Evolutionary conservation across 92 coral and sea anemone genomes (phyloP).

Genomic region (Palythoa caribaeorum): DNA sequence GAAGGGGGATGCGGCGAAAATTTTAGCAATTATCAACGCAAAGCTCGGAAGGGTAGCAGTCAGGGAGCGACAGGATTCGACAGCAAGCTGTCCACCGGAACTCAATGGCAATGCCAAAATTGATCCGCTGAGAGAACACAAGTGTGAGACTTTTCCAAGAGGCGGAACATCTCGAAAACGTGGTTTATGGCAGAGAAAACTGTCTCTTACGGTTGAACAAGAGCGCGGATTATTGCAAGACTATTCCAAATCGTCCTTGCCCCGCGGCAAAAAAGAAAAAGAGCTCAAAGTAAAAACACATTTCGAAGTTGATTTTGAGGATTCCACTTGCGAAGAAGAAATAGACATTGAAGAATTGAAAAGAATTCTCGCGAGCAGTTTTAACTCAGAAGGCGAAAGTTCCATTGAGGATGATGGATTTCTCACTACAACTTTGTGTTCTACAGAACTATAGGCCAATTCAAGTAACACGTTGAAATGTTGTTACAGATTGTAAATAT

Average conservation of each 20-base stretch:
- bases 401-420: slow-evolving; percentile 40
- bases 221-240: slow-evolving; percentile 29
- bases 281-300: slow-evolving; percentile 37
- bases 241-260: slow-evolving; percentile 13
- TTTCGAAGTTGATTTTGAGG: slow-evolving; percentile 46
- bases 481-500: slow-evolving; percentile 29
- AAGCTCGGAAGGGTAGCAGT: slow-evolving; percentile 1
- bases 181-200: slow-evolving; percentile 15
- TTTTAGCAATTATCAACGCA: slow-evolving; percentile 23
- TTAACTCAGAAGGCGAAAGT: slow-evolving; percentile 18
- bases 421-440: slow-evolving; percentile 41
- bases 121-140: slow-evolving; percentile 38
- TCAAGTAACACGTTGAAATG: neutral
- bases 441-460: slow-evolving; percentile 25
- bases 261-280: slow-evolving; percentile 20
- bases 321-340: slow-evolving; percentile 37
- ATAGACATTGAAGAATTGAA: slow-evolving; percentile 45
- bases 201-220: slow-evolving; percentile 39
- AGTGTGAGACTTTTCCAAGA: slow-evolving; percentile 11
- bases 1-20: slow-evolving; percentile 32
- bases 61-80: slow-evolving; percentile 25
- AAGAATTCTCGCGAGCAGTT: slow-evolving; percentile 30
- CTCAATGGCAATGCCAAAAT: neutral
- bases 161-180: slow-evolving; percentile 25
- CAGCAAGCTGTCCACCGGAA: slow-evolving; percentile 41